phyloP scores from a whole-genome alignment of 2,797 vertebrate genomes.

The Tangara arthus region DNA sequence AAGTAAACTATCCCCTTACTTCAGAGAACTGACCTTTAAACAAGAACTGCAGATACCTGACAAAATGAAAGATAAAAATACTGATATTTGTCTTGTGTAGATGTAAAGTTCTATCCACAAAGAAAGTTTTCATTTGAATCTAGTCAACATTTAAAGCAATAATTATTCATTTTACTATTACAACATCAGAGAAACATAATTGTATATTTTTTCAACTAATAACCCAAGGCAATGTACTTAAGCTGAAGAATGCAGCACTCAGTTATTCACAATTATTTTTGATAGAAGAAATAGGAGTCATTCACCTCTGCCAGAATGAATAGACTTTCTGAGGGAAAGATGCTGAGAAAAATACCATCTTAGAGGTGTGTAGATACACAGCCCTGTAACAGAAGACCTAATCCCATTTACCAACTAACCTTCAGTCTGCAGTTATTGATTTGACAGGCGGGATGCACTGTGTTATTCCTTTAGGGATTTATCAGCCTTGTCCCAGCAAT shows the following conservation, averaged over 20 bases:
- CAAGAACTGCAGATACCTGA: background rate
- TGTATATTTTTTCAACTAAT: background rate
- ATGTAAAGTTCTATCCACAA: background rate
- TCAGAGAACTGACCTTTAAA: background rate
- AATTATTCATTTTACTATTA: slow-evolving; percentile 13
- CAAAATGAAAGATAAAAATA: background rate
- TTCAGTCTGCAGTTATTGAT: background rate
- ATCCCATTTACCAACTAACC: background rate
- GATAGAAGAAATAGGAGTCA: background rate
- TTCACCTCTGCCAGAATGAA: background rate
- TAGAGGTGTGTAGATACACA: background rate
- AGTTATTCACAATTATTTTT: background rate
- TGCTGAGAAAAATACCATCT: background rate
- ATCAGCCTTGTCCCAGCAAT: background rate
- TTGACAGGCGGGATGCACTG: background rate
- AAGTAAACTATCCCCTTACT: background rate
- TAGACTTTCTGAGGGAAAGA: background rate
- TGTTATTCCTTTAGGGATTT: background rate
- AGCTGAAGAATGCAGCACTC: background rate
- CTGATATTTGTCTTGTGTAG: background rate
- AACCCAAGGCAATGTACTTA: background rate
- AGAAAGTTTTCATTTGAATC: background rate
- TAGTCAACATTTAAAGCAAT: background rate
- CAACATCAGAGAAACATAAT: background rate
- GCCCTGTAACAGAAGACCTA: background rate